These are phyloP conservation scores for Heliconius melpomene DNA, from an alignment of 1,140 invertebrate species.

Conservation along the genomic window DNA sequence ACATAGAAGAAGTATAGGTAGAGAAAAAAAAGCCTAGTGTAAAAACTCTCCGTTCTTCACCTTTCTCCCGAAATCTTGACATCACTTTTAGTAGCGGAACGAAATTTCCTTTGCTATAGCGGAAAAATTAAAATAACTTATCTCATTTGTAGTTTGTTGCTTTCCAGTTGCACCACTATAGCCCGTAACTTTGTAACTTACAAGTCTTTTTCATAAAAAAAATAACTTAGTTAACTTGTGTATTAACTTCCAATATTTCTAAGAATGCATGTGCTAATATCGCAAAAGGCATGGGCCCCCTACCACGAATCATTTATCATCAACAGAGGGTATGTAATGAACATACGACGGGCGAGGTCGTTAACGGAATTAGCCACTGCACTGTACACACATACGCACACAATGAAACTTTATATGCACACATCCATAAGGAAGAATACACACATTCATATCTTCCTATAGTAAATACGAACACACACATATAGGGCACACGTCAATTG, in stretches of 20 bases:
- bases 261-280: not conserved
- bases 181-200: too few species aligned
- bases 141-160: too few species aligned
- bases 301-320: conserved; percentile 34
- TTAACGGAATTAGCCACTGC: conserved; percentile 39
- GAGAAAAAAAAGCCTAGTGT: too few species aligned
- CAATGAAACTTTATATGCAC: not conserved
- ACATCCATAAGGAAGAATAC: not conserved
- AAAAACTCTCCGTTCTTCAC: too few species aligned
- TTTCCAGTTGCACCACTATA: too few species aligned
- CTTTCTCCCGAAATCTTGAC: too few species aligned
- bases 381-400: conserved; percentile 15
- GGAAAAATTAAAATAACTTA: not conserved
- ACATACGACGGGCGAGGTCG: conserved; percentile 33
- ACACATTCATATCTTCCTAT: not conserved
- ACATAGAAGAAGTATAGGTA: too few species aligned
- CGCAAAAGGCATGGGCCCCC: conserved; percentile 16
- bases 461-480: conserved; percentile 19
- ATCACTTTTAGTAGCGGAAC: not conserved
- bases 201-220: not conserved
- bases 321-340: conserved; percentile 29
- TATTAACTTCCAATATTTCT: not conserved
- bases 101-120: not conserved
- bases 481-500: conserved; percentile 17
- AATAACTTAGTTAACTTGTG: not conserved